Percentiles rank a stretch among this genome's conserved stretches.
Conservation (phyloP, 2,797 vertebrate species). For the Chelmon rostratus region DNA sequence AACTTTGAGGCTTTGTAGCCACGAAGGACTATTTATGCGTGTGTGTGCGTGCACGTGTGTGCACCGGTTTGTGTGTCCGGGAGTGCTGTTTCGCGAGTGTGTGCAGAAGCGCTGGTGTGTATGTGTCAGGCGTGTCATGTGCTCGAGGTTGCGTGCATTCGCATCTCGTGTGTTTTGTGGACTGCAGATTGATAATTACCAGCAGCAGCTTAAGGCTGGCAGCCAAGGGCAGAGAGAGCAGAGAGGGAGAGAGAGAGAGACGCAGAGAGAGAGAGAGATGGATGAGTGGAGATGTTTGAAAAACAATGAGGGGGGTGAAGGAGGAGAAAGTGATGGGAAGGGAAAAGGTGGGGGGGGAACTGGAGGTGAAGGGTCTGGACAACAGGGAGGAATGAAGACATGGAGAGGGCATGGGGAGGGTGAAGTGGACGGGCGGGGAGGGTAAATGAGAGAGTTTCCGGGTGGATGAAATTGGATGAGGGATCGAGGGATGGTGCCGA, state of each 20-base stretch:
- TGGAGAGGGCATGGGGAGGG: constrained; percentile 29
- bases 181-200: constrained; percentile 75
- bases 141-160: constrained; percentile 46
- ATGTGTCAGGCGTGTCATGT: constrained; percentile 23
- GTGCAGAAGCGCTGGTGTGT: constrained; percentile 6
- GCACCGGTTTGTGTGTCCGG: not conserved
- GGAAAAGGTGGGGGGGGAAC: constrained; percentile 39
- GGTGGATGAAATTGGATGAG: constrained; percentile 72
- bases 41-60: constrained; percentile 2
- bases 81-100: not conserved
- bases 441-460: constrained; percentile 64
- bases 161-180: constrained; percentile 55
- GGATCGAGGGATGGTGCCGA: constrained; percentile 67
- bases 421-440: constrained; percentile 29
- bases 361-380: constrained; percentile 52
- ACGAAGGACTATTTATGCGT: constrained; percentile 51
- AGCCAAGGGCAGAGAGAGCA: constrained; percentile 59
- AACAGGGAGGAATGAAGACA: constrained; percentile 51
- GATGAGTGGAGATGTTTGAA: constrained; percentile 30
- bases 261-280: constrained; percentile 16
- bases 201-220: constrained; percentile 61
- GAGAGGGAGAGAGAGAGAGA: constrained; percentile 1
- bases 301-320: constrained; percentile 22
- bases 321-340: constrained; percentile 29
- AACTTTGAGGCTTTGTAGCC: constrained; percentile 61